Conservation (phyloP, 2,888 invertebrate species). For the Anodontia alba region DNA sequence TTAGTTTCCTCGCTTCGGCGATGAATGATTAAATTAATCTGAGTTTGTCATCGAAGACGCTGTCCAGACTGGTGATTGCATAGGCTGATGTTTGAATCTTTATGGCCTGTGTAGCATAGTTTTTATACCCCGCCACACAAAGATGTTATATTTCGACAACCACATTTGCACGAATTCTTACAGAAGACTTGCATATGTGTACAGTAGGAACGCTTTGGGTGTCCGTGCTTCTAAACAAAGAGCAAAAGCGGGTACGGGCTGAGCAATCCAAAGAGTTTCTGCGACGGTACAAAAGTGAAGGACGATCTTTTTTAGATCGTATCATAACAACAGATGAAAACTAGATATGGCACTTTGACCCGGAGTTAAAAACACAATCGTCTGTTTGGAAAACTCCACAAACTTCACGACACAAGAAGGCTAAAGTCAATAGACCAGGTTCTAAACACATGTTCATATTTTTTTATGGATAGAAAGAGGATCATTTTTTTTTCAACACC, state of each 20-base stretch:
- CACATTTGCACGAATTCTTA: background rate
- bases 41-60: too few species aligned
- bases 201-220: background rate
- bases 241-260: background rate
- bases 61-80: too few species aligned
- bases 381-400: conserved; percentile 6
- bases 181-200: background rate
- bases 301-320: background rate
- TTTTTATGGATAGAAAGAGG: background rate
- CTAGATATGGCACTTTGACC: background rate
- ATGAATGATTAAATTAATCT: too few species aligned
- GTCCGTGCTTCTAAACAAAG: background rate
- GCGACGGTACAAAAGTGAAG: background rate
- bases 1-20: too few species aligned
- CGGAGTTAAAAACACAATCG: background rate
- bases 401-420: background rate
- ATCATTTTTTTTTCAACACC: too few species aligned
- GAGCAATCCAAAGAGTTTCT: background rate
- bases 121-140: too few species aligned
- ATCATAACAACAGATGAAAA: conserved; percentile 3
- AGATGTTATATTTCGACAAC: background rate
- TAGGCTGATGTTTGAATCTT: too few species aligned
- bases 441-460: background rate
- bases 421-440: background rate
- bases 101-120: too few species aligned